A percentile compares a stretch with the other conserved stretches of the same genome.
Evolutionary conservation across 64 coral and sea anemone genomes (phyloP).

Genomic region (Catalaphyllia jardinei): DNA sequence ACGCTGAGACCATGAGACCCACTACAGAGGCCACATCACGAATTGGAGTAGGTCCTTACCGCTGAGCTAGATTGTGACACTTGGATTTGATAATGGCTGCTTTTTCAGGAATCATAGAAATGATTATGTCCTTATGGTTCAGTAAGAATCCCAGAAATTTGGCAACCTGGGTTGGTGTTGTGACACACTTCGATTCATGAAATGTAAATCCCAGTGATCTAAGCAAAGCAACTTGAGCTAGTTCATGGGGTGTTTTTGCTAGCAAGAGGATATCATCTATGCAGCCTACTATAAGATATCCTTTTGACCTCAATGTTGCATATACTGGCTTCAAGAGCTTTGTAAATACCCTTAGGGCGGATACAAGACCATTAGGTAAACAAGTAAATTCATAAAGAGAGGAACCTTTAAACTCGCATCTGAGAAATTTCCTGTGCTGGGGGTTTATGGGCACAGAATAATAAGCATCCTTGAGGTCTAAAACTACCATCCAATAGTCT

Average conservation of each 20-base stretch:
- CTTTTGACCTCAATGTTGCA: constrained; percentile 32
- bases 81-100: constrained; percentile 22
- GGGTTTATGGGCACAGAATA: constrained; percentile 28
- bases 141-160: constrained; percentile 47
- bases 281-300: constrained; percentile 32
- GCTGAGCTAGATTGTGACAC: constrained; percentile 31
- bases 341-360: constrained; percentile 44
- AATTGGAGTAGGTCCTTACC: background rate
- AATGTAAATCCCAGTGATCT: constrained; percentile 47
- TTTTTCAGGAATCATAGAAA: constrained; percentile 48
- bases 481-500: constrained; percentile 34
- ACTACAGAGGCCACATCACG: constrained; percentile 44
- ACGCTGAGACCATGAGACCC: constrained; percentile 41
- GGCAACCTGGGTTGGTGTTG: constrained; percentile 27
- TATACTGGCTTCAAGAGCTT: constrained; percentile 48
- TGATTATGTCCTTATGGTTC: constrained; percentile 20
- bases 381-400: constrained; percentile 24
- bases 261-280: constrained; percentile 57
- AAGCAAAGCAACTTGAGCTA: background rate
- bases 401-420: background rate
- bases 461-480: constrained; percentile 59
- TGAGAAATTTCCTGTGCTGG: constrained; percentile 28
- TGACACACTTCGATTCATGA: constrained; percentile 31
- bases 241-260: background rate
- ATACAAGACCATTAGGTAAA: constrained; percentile 31